Evolutionary conservation across 2,113 vertebrate species (phyloP).

Genomic region (Varanus salvator): DNA sequence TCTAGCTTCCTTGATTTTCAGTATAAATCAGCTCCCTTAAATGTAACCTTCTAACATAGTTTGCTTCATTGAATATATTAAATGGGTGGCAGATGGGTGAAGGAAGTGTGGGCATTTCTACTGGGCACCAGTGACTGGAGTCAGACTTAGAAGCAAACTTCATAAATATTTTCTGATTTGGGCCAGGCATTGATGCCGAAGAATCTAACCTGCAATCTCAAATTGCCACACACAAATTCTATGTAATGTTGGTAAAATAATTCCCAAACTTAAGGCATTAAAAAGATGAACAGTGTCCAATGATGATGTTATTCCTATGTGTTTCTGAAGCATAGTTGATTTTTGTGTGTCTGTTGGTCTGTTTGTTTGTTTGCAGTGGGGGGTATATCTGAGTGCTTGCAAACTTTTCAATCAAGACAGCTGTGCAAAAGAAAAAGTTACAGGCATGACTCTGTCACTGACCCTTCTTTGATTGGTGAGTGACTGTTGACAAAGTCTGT

Average conservation of each 20-base stretch:
- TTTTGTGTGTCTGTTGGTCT: neutral
- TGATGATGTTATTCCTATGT: neutral
- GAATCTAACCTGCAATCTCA: neutral
- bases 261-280: neutral
- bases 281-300: neutral
- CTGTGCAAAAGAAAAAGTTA: neutral
- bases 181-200: neutral
- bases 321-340: neutral
- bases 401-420: neutral
- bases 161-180: neutral
- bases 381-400: neutral
- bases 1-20: neutral
- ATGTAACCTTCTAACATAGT: neutral
- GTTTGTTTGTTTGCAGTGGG: neutral
- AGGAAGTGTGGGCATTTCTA: neutral
- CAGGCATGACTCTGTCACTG: neutral
- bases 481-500: slow-evolving; percentile 7
- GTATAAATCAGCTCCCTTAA: neutral
- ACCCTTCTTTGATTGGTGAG: neutral
- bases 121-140: neutral
- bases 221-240: neutral
- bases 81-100: neutral
- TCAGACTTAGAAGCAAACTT: neutral
- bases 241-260: neutral
- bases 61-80: neutral